Evolutionary conservation across 2,113 vertebrate species (phyloP), one percentile per base, ranked within the genome.

Genomic region (Taxidea taxus): DNA sequence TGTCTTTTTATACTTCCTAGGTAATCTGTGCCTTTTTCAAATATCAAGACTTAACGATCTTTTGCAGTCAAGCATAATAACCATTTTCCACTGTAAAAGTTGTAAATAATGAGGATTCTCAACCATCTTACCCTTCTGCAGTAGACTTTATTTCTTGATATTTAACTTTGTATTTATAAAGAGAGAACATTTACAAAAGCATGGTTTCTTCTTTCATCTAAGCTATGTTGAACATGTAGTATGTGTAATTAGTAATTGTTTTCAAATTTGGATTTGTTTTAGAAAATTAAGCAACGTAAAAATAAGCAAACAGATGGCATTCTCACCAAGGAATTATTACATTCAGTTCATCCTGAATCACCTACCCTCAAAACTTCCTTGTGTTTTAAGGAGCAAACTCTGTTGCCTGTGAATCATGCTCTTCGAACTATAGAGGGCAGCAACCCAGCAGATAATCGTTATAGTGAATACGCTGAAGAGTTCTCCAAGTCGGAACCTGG

Each of bases 371-470:
- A 99, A 66, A 98, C 98, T 0, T 98, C 99, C 15, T 94, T 99
- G 2, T 99, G 98, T 98, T 98, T 99, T 96, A 99, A 99, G 98
- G 99, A 99, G 97, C 99, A 98, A 97, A 99, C 97, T 0, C 96
- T 98, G 12, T 96, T 98, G 2, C 98, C 98, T 0, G 97, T 97
- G 97, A 99, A 96, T 1, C 99, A 99, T 74, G 97, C 98, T 1
- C 98, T 99, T 96, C 99, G 99, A 98, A 99, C 99, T 93, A 99
- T 99, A 99, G 99, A 99, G 99, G 99, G 99, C 99, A 99, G 99
- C 99, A 99, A 98, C 85, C 97, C 99, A 44, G 99, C 99, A 15
- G 99, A 99, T 89, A 99, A 99, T 92, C 99, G 99, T 88, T 99
- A 99, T 86, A 99, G 98, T 9, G 99, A 99, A 13, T 99, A 99